Evolutionary conservation across 2,888 invertebrate species (phyloP).

Genomic region (Phortica magna): DNA sequence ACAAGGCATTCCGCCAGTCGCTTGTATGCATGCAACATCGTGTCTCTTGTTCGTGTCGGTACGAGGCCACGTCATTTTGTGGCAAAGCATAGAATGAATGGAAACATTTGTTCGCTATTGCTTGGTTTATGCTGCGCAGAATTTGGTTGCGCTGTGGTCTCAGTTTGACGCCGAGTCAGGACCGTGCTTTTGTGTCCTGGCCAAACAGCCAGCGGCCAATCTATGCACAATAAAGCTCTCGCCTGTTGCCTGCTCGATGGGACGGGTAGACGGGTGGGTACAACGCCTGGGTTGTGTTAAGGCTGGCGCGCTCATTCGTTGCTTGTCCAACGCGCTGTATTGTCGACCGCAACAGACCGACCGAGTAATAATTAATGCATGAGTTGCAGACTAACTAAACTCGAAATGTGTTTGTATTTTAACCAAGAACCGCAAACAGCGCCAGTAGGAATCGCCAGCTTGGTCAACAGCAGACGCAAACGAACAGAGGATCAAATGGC

Average conservation of each 20-base stretch:
- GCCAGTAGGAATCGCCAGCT: constrained; percentile 14
- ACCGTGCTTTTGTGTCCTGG: constrained; percentile 18
- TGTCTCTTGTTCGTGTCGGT: constrained; percentile 1
- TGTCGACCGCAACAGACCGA: constrained; percentile 62
- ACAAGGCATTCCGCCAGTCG: no score
- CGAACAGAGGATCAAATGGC: no score
- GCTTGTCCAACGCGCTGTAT: constrained; percentile 33
- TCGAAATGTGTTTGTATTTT: constrained; percentile 36
- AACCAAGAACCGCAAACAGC: constrained; percentile 24
- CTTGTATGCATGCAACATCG: background rate
- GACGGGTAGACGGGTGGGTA: background rate
- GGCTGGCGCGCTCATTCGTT: constrained; percentile 40
- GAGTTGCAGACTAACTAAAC: constrained; percentile 68
- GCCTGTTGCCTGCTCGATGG: background rate
- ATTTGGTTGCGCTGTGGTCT: constrained; percentile 45
- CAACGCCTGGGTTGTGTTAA: background rate
- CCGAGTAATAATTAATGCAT: constrained; percentile 67
- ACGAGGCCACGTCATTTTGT: constrained; percentile 8
- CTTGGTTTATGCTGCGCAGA: constrained; percentile 38
- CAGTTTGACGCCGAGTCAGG: background rate
- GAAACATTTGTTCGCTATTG: constrained; percentile 48
- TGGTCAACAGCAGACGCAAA: constrained; percentile 27
- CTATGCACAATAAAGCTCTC: no score
- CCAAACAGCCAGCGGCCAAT: no score
- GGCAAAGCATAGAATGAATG: constrained; percentile 49